Evolutionary conservation across 2,888 invertebrate genomes (phyloP).

Genomic region (Diaprepes abbreviatus): DNA sequence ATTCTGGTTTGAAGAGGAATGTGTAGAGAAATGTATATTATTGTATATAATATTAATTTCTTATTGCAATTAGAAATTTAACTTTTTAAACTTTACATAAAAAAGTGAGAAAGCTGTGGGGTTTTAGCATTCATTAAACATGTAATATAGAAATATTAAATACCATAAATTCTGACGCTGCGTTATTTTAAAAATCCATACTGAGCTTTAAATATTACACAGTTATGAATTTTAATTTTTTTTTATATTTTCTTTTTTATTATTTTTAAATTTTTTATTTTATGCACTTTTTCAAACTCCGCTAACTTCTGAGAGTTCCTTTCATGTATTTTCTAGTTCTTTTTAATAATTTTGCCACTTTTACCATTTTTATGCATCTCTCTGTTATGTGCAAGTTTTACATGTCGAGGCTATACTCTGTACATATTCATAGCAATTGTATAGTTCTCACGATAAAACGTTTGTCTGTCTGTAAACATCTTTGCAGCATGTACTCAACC

Average conservation of each 20-base stretch:
- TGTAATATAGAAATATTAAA: too few species aligned
- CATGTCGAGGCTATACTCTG: slow-evolving; percentile 3
- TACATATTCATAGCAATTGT: slow-evolving; percentile 1
- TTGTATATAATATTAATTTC: too few species aligned
- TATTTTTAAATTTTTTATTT: background rate
- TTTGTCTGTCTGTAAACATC: background rate
- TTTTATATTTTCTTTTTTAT: slow-evolving; percentile 4
- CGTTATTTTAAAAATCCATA: too few species aligned
- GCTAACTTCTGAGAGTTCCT: background rate
- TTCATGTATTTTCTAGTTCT: slow-evolving; percentile 7
- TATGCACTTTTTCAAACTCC: slow-evolving; percentile 4
- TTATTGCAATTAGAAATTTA: too few species aligned
- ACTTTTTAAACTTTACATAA: too few species aligned
- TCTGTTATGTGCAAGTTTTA: slow-evolving; percentile 43
- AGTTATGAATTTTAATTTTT: too few species aligned
- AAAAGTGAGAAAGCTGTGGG: too few species aligned
- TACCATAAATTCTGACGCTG: too few species aligned
- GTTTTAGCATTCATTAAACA: too few species aligned
- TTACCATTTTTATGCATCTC: slow-evolving; percentile 37
- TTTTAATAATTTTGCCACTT: slow-evolving; percentile 8
- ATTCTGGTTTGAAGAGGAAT: too few species aligned
- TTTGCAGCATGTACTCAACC: background rate
- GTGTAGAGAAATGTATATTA: too few species aligned
- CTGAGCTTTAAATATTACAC: too few species aligned
- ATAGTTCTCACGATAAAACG: background rate